Evolutionary conservation across 2,888 invertebrate genomes (phyloP).

Genomic region (Tineola bisselliella): DNA sequence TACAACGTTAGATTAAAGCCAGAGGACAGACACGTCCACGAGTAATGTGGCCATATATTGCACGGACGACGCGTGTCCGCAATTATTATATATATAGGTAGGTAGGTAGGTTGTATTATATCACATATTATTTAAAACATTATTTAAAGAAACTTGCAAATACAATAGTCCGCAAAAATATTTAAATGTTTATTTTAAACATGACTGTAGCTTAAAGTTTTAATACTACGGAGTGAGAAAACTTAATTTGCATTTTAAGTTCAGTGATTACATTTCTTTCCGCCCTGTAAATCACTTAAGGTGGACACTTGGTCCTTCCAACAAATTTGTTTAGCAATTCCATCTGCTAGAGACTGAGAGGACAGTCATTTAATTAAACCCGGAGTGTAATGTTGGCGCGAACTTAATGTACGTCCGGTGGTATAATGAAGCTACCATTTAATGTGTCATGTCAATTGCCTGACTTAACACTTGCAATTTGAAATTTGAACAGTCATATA

Average conservation of each 20-base stretch:
- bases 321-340: conserved; percentile 68
- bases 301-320: conserved; percentile 61
- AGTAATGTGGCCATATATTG: conserved; percentile 66
- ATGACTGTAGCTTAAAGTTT: not conserved
- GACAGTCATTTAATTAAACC: conserved; percentile 67
- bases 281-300: conserved; percentile 68
- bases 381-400: conserved; percentile 56
- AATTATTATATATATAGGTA: conserved; percentile 32
- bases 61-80: conserved; percentile 48
- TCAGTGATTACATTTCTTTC: conserved; percentile 46
- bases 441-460: conserved; percentile 61
- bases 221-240: not conserved
- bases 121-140: too few species aligned
- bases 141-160: not conserved
- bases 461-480: conserved; percentile 4
- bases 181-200: not conserved
- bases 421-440: conserved; percentile 55
- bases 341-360: conserved; percentile 49
- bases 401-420: conserved; percentile 62
- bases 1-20: conserved; percentile 54
- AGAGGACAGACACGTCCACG: conserved; percentile 47
- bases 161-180: not conserved
- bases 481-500: too few species aligned
- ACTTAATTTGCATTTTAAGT: conserved; percentile 11
- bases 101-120: too few species aligned